Evolutionary conservation across 64 coral and sea anemone genomes (phyloP), one percentile per base, ranked within the genome.

Genomic region (Montipora foliosa): DNA sequence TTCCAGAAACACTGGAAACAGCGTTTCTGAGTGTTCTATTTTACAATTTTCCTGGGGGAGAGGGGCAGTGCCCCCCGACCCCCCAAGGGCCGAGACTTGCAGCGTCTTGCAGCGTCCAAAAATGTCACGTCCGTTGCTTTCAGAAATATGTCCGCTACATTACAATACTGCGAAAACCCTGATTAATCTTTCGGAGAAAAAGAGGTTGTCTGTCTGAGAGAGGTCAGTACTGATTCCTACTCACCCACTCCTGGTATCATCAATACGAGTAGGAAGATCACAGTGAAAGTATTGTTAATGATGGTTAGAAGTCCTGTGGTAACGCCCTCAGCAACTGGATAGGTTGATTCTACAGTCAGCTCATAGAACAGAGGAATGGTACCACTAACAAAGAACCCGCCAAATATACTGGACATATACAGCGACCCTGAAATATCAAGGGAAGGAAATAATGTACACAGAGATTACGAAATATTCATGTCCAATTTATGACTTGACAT

Each of bases 311-410:
- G 66, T 46, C 97, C 97, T 9, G 94, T 96, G 17, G 94, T 96
- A 9, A 99, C 92, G 6, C 97, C 97, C 69, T 99, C 97, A 4
- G 97, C 94, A 16, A 99, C 89, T 44, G 97, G 97, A 79, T 99
- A 99, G 45, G 94, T 96, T 12, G 94, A 95, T 72, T 99, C 97
- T 24, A 96, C 97, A 21, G 97, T 96, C 15, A 99, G 92, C 75
- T 99, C 97, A 76, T 99, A 99, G 85, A 99, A 99, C 67, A 99
- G 52, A 48, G 98, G 98, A 60, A 99, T 99, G 29, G 98, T 99
- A n/a, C 95, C 98, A 87, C 98, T 96, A 14, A 99, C 89, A 67
- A 96, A 96, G 76, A 99, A 99, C 2, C 98, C 98, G 4, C 98
- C 98, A 10, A 99, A 74, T 51, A 99, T 96, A 77, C 98, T 99